Evolutionary conservation across 2,797 vertebrate genomes (phyloP), one percentile per base, ranked within the genome.

Genomic region (Lutjanus argentimaculatus): DNA sequence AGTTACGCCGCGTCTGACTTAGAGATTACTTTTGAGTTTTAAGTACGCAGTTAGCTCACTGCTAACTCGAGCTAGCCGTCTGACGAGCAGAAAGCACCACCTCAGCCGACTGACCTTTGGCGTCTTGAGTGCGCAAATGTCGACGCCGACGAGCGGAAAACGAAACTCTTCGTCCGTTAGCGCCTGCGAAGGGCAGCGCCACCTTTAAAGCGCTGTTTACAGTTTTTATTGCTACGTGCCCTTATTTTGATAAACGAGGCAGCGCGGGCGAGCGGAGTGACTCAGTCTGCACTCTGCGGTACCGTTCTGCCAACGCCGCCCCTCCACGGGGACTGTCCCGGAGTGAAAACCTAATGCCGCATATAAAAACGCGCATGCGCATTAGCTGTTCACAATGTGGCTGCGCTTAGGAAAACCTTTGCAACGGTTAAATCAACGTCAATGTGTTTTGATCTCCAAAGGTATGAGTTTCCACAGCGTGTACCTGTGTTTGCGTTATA

Each of bases 301-400:
- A 15, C n/a, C 6, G 2, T 8, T 19, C n/a, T 6, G 16, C 21
- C 21, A 16, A 12, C 58, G 6, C 80, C 77, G 80, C 56, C 42
- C 75, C 15, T 2, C 9, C 1, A 0, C 1, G 15, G 0, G 64
- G 30, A n/a, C 53, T 62, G 58, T 10, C 6, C 42, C 7, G 59
- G 40, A 7, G 9, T 4, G 0, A 0, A 66, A 84, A 79, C 0
- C 59, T 0, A 57, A 30, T 8, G 5, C 1, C 1, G 1, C 0
- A 42, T 3, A n/a, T n/a, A n/a, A 3, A 0, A 0, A 4, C 0
- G 11, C 86, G 83, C 88, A 87, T 84, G 88, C 84, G 88, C 57
- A 72, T 0, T 72, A 19, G 15, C 1, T 2, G 11, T 46, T 4
- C 12, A 61, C 1, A 84, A 94, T 94, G 92, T 90, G 40, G 84